Percentiles rank a stretch among this genome's conserved stretches.
Conservation (phyloP, 2,888 invertebrate genomes). For the Thalpophila matura region DNA sequence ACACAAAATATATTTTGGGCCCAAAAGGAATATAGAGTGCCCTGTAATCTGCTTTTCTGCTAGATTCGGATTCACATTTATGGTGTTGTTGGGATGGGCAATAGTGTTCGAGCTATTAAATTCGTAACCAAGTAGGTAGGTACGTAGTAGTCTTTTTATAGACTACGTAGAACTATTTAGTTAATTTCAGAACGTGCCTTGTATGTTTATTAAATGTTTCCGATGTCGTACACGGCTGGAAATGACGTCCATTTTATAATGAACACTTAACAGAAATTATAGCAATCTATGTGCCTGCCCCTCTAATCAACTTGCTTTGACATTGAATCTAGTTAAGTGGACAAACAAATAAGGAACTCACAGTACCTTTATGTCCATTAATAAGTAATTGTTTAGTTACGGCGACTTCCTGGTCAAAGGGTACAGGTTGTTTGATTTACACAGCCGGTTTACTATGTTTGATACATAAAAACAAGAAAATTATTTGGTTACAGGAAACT, state of each 20-base stretch:
- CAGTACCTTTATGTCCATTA: conserved; percentile 32
- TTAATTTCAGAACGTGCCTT: conserved; percentile 6
- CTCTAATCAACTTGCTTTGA: conserved; percentile 35
- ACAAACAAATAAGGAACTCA: conserved; percentile 52
- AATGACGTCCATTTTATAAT: conserved; percentile 10
- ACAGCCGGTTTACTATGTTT: conserved; percentile 23
- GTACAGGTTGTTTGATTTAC: conserved; percentile 18
- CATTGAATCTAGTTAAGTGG: conserved; percentile 44
- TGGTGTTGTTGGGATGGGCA: not conserved
- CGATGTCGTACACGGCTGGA: not conserved
- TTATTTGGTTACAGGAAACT: conserved; percentile 5
- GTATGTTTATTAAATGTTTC: not conserved
- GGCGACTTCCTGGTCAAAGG: conserved; percentile 55
- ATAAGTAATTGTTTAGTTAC: conserved; percentile 37
- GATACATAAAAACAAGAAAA: conserved; percentile 3
- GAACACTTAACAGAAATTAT: conserved; percentile 17
- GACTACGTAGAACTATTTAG: not conserved
- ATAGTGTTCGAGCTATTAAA: not conserved
- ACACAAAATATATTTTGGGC: too few relatives aligned
- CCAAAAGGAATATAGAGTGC: not conserved
- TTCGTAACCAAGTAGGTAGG: not conserved
- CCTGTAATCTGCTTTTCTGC: not conserved
- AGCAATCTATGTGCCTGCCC: conserved; percentile 7
- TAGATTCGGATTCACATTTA: not conserved
- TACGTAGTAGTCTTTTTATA: too few relatives aligned